A percentile compares a stretch with the other conserved stretches of the same genome.
phyloP scores from a whole-genome alignment of 2,888 invertebrate species.

The Vannuccia rotundouncinata region DNA sequence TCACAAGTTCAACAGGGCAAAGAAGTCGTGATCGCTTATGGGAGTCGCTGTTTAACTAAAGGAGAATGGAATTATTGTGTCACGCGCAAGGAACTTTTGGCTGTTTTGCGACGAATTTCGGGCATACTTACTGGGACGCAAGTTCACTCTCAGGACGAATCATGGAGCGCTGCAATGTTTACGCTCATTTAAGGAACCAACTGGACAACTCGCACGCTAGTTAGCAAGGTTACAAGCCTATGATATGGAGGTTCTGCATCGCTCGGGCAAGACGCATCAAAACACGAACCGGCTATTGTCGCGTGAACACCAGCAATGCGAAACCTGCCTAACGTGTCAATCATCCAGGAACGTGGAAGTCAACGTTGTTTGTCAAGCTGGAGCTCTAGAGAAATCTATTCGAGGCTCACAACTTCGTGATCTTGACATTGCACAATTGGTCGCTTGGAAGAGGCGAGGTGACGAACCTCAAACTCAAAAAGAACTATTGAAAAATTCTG shows the following conservation, averaged over 20 bases:
- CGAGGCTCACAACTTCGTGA: background rate
- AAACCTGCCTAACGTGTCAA: background rate
- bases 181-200: constrained; percentile 51
- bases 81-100: constrained; percentile 40
- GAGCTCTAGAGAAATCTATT: background rate
- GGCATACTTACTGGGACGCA: constrained; percentile 53
- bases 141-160: constrained; percentile 54
- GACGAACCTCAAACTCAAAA: background rate
- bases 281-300: constrained; percentile 55
- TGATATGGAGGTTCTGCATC: constrained; percentile 52
- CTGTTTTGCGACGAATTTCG: constrained; percentile 54
- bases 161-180: constrained; percentile 59
- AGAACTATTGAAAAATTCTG: background rate
- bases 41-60: background rate
- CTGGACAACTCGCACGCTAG: constrained; percentile 58
- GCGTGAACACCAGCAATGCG: constrained; percentile 33
- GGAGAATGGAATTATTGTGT: constrained; percentile 40
- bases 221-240: constrained; percentile 53
- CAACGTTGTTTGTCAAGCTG: background rate
- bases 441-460: background rate
- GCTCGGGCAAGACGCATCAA: constrained; percentile 51
- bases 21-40: constrained; percentile 13
- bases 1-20: constrained; percentile 17
- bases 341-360: background rate
- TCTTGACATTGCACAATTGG: background rate